These are phyloP conservation scores for Bilobella aurantiaca DNA, from an alignment of 1,140 invertebrate species.

Conservation along the genomic window DNA sequence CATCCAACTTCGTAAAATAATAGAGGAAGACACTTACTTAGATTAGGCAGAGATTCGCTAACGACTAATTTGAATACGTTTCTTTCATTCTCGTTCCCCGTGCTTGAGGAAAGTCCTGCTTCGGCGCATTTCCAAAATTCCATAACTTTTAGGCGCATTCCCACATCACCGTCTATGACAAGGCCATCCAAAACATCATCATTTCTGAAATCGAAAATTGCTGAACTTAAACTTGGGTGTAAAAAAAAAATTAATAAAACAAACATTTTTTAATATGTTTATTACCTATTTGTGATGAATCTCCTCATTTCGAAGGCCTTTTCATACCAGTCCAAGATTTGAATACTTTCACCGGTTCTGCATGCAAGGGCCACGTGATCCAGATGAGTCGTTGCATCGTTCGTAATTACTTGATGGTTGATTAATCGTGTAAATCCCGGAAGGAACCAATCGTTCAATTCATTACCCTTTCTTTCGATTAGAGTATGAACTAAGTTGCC, in stretches of 20 bases:
- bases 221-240: background rate
- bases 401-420: background rate
- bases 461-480: slow-evolving; percentile 40
- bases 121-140: slow-evolving; percentile 48
- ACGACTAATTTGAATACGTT: slow-evolving; percentile 43
- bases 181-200: slow-evolving; percentile 38
- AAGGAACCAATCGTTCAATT: slow-evolving; percentile 40
- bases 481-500: slow-evolving; percentile 46
- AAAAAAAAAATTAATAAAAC: background rate
- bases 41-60: slow-evolving; percentile 42
- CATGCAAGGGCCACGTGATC: slow-evolving; percentile 46
- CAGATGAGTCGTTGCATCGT: slow-evolving; percentile 37
- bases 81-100: slow-evolving; percentile 10
- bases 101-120: slow-evolving; percentile 37
- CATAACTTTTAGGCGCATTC: slow-evolving; percentile 43
- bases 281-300: slow-evolving; percentile 45
- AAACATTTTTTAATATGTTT: slow-evolving; percentile 7
- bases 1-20: no score
- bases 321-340: slow-evolving; percentile 44
- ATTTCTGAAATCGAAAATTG: background rate
- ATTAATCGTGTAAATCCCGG: slow-evolving; percentile 38
- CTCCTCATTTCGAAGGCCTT: slow-evolving; percentile 44
- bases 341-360: slow-evolving; percentile 38
- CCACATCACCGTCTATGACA: slow-evolving; percentile 40
- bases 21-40: slow-evolving; percentile 36